Conservation (phyloP, 2,888 invertebrate genomes). For the Phyllotreta cruciferae region DNA sequence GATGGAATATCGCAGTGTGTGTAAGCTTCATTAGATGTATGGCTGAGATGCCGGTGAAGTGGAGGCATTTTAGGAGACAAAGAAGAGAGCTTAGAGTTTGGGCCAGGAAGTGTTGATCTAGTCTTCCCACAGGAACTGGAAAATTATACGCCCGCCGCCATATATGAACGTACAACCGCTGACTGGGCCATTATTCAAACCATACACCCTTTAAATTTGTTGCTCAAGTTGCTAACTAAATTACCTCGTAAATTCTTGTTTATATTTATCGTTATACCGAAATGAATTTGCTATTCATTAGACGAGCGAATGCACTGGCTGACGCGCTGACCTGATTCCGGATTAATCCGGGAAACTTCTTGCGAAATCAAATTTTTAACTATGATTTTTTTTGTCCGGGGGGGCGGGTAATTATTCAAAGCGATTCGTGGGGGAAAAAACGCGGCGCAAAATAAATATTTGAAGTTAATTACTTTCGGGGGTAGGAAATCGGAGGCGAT, state of each 20-base stretch:
- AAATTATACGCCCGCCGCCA: constrained; percentile 44
- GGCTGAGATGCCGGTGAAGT: constrained; percentile 13
- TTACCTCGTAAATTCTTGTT: constrained; percentile 51
- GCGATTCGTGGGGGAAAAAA: constrained; percentile 18
- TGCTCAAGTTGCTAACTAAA: constrained; percentile 51
- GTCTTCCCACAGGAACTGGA: constrained; percentile 48
- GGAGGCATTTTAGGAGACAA: constrained; percentile 26
- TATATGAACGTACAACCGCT: constrained; percentile 47
- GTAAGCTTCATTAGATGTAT: too few relatives aligned
- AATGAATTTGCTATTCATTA: constrained; percentile 45
- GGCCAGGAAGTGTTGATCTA: constrained; percentile 46
- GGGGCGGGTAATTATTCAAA: too few relatives aligned
- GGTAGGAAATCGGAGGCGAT: constrained; percentile 11
- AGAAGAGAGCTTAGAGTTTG: constrained; percentile 40
- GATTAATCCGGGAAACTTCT: constrained; percentile 1
- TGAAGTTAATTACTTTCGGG: constrained; percentile 35
- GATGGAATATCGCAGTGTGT: too few relatives aligned
- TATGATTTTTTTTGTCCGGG: too few relatives aligned
- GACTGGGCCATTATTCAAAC: constrained; percentile 47
- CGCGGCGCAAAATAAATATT: constrained; percentile 29
- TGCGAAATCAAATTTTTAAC: not conserved
- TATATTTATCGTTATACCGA: constrained; percentile 48
- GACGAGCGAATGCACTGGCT: constrained; percentile 1
- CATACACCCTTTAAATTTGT: constrained; percentile 50
- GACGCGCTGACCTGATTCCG: constrained; percentile 9